Evolutionary conservation across 2,888 invertebrate species (phyloP).

Genomic region (Eurytoma adleriae): DNA sequence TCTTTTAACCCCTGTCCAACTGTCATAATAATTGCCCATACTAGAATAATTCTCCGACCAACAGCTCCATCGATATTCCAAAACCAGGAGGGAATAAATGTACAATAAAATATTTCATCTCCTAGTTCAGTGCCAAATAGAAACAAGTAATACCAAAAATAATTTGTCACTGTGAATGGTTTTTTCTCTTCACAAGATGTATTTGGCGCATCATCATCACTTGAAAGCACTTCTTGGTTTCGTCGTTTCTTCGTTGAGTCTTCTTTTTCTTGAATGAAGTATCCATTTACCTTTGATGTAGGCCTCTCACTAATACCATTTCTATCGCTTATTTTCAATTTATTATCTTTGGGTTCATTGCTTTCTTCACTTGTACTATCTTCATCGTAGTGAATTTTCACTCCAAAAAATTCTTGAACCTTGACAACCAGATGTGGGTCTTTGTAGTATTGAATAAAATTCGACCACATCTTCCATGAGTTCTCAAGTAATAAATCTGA

Average conservation of each 20-base stretch:
- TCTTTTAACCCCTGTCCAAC: slow-evolving; percentile 94
- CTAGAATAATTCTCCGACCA: slow-evolving; percentile 87
- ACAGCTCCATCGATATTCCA: slow-evolving; percentile 96
- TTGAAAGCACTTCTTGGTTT: slow-evolving; percentile 71
- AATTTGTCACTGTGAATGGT: slow-evolving; percentile 81
- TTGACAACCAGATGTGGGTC: slow-evolving; percentile 86
- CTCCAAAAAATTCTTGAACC: slow-evolving; percentile 89
- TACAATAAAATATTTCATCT: slow-evolving; percentile 92
- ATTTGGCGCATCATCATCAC: slow-evolving; percentile 55
- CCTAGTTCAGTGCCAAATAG: slow-evolving; percentile 90
- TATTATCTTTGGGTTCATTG: slow-evolving; percentile 15
- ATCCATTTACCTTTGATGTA: slow-evolving; percentile 53
- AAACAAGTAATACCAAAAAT: slow-evolving; percentile 91
- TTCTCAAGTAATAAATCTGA: slow-evolving; percentile 26
- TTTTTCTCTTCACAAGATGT: slow-evolving; percentile 74
- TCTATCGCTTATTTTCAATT: slow-evolving; percentile 43
- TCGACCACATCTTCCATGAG: slow-evolving; percentile 64
- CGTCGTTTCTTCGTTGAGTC: slow-evolving; percentile 69
- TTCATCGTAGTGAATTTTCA: slow-evolving; percentile 76
- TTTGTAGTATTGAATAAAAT: slow-evolving; percentile 82
- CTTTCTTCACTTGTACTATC: slow-evolving; percentile 11
- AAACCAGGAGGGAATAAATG: slow-evolving; percentile 95
- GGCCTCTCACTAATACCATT: slow-evolving; percentile 43
- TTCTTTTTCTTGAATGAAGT: slow-evolving; percentile 47
- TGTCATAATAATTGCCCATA: slow-evolving; percentile 91